Evolutionary conservation across 1,140 invertebrate species (phyloP).

Genomic region (Helicoverpa armigera): DNA sequence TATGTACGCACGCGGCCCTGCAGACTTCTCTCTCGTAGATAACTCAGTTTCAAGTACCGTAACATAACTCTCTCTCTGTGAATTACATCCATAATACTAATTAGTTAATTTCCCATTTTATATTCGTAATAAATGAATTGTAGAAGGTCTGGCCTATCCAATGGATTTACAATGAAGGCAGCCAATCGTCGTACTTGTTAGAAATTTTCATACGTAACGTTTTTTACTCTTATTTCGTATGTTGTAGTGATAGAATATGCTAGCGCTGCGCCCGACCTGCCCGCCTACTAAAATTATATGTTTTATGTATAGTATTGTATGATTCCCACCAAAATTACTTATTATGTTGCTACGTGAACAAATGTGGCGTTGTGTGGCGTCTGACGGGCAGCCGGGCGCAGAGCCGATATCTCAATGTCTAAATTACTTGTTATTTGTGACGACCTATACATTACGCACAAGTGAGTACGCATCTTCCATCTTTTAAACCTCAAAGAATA

Average conservation of each 20-base stretch:
- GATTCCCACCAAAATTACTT: constrained; percentile 46
- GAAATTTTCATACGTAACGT: constrained; percentile 72
- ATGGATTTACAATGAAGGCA: constrained; percentile 44
- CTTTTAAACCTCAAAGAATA: constrained; percentile 56
- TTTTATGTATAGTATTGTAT: constrained; percentile 46
- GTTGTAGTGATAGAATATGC: constrained; percentile 53
- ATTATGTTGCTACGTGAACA: constrained; percentile 27
- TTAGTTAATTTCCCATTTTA: constrained; percentile 15
- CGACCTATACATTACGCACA: constrained; percentile 69
- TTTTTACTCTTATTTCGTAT: constrained; percentile 66
- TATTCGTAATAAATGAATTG: constrained; percentile 26
- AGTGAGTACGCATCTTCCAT: constrained; percentile 71
- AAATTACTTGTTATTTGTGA: constrained; percentile 60
- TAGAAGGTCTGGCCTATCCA: constrained; percentile 22
- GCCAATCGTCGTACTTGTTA: constrained; percentile 57
- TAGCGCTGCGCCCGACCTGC: constrained; percentile 16
- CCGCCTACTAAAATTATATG: constrained; percentile 24
- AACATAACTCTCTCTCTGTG: constrained; percentile 20
- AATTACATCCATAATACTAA: constrained; percentile 13
- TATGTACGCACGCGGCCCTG: not conserved
- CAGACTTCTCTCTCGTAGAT: not conserved
- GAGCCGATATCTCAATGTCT: constrained; percentile 46
- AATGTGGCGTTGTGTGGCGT: constrained; percentile 24
- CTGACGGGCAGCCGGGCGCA: not conserved
- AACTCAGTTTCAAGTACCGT: not conserved